phyloP scores from a whole-genome alignment of 1,140 invertebrate genomes.

The Saccostrea glomerata region DNA sequence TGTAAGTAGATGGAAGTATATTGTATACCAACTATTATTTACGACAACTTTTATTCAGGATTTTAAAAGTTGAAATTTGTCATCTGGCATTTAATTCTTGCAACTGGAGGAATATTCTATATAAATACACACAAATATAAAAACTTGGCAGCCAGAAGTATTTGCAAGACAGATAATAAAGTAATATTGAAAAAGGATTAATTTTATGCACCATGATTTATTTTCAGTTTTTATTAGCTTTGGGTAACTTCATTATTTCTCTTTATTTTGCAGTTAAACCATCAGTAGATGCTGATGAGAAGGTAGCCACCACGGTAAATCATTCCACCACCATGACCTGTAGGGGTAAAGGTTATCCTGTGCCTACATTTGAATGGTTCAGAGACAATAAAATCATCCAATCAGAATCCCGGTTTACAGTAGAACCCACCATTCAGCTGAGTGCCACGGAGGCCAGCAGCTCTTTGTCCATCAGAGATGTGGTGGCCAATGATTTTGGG shows the following conservation, averaged over 20 bases:
- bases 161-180: too few relatives aligned
- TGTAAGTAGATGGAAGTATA: neutral
- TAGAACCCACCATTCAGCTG: constrained; percentile 9
- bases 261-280: constrained; percentile 56
- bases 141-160: too few relatives aligned
- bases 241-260: neutral
- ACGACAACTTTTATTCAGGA: too few relatives aligned
- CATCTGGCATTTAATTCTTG: too few relatives aligned
- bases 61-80: too few relatives aligned
- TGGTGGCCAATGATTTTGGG: constrained; percentile 61
- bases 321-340: constrained; percentile 57
- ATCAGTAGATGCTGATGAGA: constrained; percentile 38
- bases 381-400: constrained; percentile 53
- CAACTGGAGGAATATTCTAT: too few relatives aligned
- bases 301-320: constrained; percentile 57
- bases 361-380: constrained; percentile 66
- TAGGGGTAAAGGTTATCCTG: constrained; percentile 61
- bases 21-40: neutral
- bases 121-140: too few relatives aligned
- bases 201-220: too few relatives aligned
- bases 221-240: too few relatives aligned
- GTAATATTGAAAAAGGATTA: too few relatives aligned
- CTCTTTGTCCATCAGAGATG: constrained; percentile 54
- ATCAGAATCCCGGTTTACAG: constrained; percentile 3
- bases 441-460: constrained; percentile 48